Evolutionary conservation across 2,888 invertebrate species (phyloP), one percentile per base, ranked within the genome.

Genomic region (Catonia carolina): DNA sequence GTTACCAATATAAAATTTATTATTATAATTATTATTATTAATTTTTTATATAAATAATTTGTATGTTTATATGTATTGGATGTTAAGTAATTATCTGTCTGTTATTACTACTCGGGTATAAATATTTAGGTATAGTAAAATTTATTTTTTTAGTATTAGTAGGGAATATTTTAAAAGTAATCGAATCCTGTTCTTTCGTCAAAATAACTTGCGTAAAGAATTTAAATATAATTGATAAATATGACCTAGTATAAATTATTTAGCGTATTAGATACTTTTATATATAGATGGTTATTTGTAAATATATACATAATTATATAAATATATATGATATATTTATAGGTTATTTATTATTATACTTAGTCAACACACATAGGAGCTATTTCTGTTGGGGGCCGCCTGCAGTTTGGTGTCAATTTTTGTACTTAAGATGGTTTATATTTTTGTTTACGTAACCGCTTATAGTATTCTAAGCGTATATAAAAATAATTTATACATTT

Each of bases 141-240:
- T 58, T 58, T 58, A 58, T 58, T 58, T 58, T 58, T 58, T 49
- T 58, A 58, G 52, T 51, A 58, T 52, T 58, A 31, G 49, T 58
- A 58, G 58, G 49, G 49, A 47, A 35, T 58, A 45, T 45, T 45
- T 45, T 27, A 45, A 45, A 45, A 45, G 14, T 23, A 45, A 15
- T 37, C 22, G 27, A 8, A n/a, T 45, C 23, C 45, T 45, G 45
- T 42, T 27, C 42, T 42, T 18, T 45, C 45, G 5, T 45, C 4
- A 45, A 27, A 17, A 20, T 45, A 2, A 45, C 27, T 45, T 45
- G 45, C 45, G 23, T 14, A 45, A 23, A 23, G 22, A 45, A 45
- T 45, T 45, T 6, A 27, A n/a, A n/a, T n/a, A n/a, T n/a, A n/a
- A n/a, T n/a, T n/a, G n/a, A n/a, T n/a, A n/a, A n/a, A n/a, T n/a